phyloP scores from a whole-genome alignment of 1,140 invertebrate genomes.

The Chrysopa pallens region DNA sequence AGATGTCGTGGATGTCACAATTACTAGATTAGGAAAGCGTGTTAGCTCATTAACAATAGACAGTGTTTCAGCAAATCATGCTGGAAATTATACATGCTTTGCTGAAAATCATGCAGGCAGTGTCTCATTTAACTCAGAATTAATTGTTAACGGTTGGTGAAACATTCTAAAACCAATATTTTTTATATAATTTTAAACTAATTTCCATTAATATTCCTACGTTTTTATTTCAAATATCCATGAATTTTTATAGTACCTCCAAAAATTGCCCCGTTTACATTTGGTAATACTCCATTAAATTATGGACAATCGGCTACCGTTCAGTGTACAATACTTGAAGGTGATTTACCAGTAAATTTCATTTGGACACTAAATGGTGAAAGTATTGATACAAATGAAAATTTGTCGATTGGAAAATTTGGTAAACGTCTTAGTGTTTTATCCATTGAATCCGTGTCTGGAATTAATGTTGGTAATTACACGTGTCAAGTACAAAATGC shows the following conservation, averaged over 20 bases:
- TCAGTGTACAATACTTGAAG: slow-evolving; percentile 18
- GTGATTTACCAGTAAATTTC: slow-evolving; percentile 20
- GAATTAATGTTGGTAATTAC: slow-evolving; percentile 27
- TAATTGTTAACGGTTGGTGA: slow-evolving; percentile 1
- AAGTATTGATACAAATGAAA: not conserved
- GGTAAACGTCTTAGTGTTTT: slow-evolving; percentile 4
- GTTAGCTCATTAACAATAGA: slow-evolving; percentile 37
- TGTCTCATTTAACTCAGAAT: not conserved
- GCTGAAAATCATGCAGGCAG: not conserved
- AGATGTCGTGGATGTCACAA: slow-evolving; percentile 23
- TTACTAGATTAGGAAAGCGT: slow-evolving; percentile 31
- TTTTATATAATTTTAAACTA: too few species aligned
- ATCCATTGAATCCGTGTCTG: slow-evolving; percentile 15
- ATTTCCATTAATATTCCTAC: too few species aligned
- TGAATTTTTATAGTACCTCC: slow-evolving; percentile 24
- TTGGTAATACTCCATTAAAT: slow-evolving; percentile 21
- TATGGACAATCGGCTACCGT: slow-evolving; percentile 27
- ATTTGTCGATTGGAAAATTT: not conserved
- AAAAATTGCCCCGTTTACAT: slow-evolving; percentile 27
- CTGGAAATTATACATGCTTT: slow-evolving; percentile 36
- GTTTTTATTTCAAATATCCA: not conserved
- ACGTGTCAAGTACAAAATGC: slow-evolving; percentile 30
- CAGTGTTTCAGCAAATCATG: slow-evolving; percentile 32
- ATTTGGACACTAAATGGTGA: slow-evolving; percentile 16
- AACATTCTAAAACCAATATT: too few species aligned